Conservation (phyloP, 2,797 vertebrate genomes). For the Poecilia velifera region DNA sequence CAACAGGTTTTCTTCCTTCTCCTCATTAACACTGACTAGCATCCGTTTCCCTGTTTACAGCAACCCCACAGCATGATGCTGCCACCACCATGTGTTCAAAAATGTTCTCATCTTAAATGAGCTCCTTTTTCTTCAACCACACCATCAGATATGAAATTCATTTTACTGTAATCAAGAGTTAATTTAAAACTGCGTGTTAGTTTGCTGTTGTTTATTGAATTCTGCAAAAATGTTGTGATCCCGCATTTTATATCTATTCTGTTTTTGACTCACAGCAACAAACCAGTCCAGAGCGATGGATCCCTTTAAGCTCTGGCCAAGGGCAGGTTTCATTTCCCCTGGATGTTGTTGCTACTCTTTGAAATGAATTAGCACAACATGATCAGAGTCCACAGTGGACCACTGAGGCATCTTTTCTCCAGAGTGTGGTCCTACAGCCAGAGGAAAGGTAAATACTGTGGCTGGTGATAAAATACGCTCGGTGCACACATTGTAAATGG, state of each 20-base stretch:
- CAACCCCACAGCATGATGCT: not conserved
- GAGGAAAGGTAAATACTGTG: constrained; percentile 71
- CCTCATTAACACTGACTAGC: too few species aligned
- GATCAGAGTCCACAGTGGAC: constrained; percentile 62
- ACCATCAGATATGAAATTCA: not conserved
- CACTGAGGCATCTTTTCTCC: constrained; percentile 68
- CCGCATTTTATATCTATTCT: constrained; percentile 34
- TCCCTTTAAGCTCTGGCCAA: constrained; percentile 66
- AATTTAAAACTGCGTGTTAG: not conserved
- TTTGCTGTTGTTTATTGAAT: constrained; percentile 2
- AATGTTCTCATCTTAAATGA: not conserved
- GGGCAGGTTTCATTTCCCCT: constrained; percentile 71
- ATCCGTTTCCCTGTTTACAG: too few species aligned
- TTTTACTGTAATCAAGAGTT: not conserved
- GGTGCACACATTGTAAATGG: constrained; percentile 69
- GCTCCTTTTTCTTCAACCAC: constrained; percentile 8
- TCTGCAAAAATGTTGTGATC: constrained; percentile 3
- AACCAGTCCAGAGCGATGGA: constrained; percentile 56
- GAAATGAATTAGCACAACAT: constrained; percentile 73
- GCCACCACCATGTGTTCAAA: not conserved
- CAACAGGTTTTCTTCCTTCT: too few species aligned
- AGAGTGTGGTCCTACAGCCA: constrained; percentile 71
- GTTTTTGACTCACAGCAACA: constrained; percentile 32
- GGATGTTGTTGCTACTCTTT: constrained; percentile 66
- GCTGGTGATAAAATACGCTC: constrained; percentile 64